Evolutionary conservation across 1,140 invertebrate genomes (phyloP), one percentile per base, ranked within the genome.

Genomic region (Whitmania pigra): DNA sequence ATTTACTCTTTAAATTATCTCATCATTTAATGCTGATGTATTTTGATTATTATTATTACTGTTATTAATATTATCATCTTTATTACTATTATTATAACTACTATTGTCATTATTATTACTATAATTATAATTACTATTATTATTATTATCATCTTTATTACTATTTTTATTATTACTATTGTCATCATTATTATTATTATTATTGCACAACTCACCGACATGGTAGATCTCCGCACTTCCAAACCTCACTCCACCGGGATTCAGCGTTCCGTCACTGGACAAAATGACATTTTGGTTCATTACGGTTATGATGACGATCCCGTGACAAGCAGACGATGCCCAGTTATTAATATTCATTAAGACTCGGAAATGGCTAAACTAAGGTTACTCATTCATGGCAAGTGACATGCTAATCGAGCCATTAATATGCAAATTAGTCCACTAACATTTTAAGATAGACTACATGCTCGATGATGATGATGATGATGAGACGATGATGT

Each of bases 201-300:
- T n/a, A n/a, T n/a, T n/a, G n/a, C n/a, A 20, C 57, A 49, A 76
- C 78, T 79, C 76, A 85, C 85, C 83, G 73, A 87, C 81, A 77
- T 84, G 82, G 75, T 87, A 87, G 72, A 87, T 86, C 80, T 87
- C 86, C 22, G 86, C 84, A 77, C 85, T 86, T 29, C 86, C 86
- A 81, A 87, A 87, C 36, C 86, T 77, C 6, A 87, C 85, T 53
- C 86, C 86, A 80, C 84, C 86, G 29, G 86, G 85, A 79, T 87
- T 87, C n/a, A 87, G 76, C 2, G 86, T 87, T 0, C 85, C 86
- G 80, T 87, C 86, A 80, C 85, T 85, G 73, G 55, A 80, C 78
- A 68, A 40, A 53, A 63, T 25, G 22, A 22, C 1, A 63, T 2
- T 4, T 15, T 63, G 15, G 18, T 0, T 25, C 9, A 60, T 22